Base-by-base conservation (phyloP, 2,797 vertebrate genomes). In the Aulostomus chinensis region DNA sequence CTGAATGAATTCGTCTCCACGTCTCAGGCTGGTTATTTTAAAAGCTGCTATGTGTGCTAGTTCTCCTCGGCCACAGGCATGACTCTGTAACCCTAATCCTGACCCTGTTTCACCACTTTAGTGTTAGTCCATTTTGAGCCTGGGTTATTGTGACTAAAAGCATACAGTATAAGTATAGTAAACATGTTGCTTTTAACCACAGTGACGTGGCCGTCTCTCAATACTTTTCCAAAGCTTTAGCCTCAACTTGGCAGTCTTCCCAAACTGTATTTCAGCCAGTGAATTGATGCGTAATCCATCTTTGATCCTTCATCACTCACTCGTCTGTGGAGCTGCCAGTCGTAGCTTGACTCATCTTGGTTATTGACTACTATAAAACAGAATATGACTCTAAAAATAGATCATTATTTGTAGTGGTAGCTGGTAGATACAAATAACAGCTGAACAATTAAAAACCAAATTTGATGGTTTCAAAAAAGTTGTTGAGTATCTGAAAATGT, bases 1-100 rank as follows among this genome's bases (percentile, higher is more conserved):
- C 32, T n/a, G 35, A 21, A 13, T 38, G 9, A 15, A 15, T 17
- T 18, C 24, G 7, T 47, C 31, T 37, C 8, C 13, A n/a, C 32
- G 54, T 57, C 46, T 58, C 21, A 59, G 33, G 25, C 31, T 45
- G 15, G 41, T 29, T 73, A 33, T 68, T 69, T 61, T 60, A 50
- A 50, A 74, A 55, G 43, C 56, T 45, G 25, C 54, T 32, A 3
- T 45, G 40, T 49, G 34, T 39, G 43, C 33, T 38, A 18, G 38
- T 56, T 39, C 38, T 26, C 17, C 46, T 40, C 32, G 10, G 43
- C 59, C 47, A 40, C 56, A 60, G 46, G 31, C 53, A 58, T 52
- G 37, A 62, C 32, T 54, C 49, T 65, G 42, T 70, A 66, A 75
- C 43, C 73, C 62, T 78, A 61, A 56, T 39, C 49, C 56, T 58